phyloP scores from a whole-genome alignment of 2,113 vertebrate species.

The Pollimyrus isidori region DNA sequence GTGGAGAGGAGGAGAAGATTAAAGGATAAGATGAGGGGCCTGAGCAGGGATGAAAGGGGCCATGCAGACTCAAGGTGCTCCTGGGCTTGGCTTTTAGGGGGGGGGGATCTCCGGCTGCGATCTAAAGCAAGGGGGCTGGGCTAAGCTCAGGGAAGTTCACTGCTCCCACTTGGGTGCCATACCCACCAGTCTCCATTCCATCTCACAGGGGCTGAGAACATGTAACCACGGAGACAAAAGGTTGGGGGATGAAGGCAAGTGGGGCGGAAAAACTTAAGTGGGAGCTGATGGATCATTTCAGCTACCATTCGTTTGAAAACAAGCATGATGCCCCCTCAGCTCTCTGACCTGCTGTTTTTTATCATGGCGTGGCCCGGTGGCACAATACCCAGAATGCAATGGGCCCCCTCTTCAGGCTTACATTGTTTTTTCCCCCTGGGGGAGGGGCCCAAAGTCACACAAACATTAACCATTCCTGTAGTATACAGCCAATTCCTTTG shows the following conservation, averaged over 20 bases:
- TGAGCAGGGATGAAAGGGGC: neutral
- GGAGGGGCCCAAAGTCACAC: neutral
- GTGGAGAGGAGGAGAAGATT: conserved; percentile 1
- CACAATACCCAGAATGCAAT: neutral
- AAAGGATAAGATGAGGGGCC: neutral
- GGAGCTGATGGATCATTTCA: neutral
- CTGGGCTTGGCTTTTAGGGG: neutral
- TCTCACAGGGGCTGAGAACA: neutral
- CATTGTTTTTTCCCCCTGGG: neutral
- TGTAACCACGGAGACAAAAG: neutral
- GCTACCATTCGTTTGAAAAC: neutral
- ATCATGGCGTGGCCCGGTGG: neutral
- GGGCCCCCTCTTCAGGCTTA: neutral
- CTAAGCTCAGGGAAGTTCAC: neutral
- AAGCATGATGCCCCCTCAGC: neutral
- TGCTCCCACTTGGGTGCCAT: neutral
- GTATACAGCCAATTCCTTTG: neutral
- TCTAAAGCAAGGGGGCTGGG: neutral
- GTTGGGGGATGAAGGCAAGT: neutral
- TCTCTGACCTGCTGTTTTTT: neutral
- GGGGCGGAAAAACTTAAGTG: neutral
- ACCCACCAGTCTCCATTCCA: neutral
- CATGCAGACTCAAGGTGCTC: neutral
- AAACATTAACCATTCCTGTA: neutral
- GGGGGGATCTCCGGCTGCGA: neutral